Conservation (phyloP, 2,113 vertebrate genomes). For the Protomyctophum bolini region DNA sequence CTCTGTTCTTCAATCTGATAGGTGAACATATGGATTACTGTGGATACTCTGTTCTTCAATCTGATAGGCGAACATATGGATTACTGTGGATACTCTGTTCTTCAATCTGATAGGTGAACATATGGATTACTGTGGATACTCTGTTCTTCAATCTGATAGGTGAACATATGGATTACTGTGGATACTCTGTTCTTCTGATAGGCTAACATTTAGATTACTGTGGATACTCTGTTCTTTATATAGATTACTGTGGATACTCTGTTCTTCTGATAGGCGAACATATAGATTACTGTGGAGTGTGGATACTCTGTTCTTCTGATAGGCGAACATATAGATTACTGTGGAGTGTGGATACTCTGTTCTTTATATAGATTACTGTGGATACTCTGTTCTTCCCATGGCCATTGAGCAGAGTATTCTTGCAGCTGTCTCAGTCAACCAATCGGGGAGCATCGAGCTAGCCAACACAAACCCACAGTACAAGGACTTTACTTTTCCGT, state of each 20-base stretch:
- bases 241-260: conserved; percentile 97
- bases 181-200: conserved; percentile 96
- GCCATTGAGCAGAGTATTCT: conserved; percentile 94
- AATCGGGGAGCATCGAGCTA: conserved; percentile 80
- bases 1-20: conserved; percentile 94
- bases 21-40: conserved; percentile 99
- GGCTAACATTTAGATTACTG: conserved; percentile 99
- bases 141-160: no score
- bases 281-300: conserved; percentile 98
- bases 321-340: conserved; percentile 98
- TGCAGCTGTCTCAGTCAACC: conserved; percentile 87
- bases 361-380: conserved; percentile 97
- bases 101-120: no score
- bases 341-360: conserved; percentile 98
- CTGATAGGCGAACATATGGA: no score
- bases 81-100: conserved; percentile 96
- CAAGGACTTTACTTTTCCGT: conserved; percentile 82
- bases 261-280: no score
- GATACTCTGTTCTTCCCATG: conserved; percentile 97
- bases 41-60: conserved; percentile 95
- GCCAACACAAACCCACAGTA: conserved; percentile 87
- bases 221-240: conserved; percentile 95
- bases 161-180: conserved; percentile 99
- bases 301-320: conserved; percentile 94
- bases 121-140: conserved; percentile 98